Conservation (phyloP, 2,113 vertebrate species). For the Anoplopoma fimbria region DNA sequence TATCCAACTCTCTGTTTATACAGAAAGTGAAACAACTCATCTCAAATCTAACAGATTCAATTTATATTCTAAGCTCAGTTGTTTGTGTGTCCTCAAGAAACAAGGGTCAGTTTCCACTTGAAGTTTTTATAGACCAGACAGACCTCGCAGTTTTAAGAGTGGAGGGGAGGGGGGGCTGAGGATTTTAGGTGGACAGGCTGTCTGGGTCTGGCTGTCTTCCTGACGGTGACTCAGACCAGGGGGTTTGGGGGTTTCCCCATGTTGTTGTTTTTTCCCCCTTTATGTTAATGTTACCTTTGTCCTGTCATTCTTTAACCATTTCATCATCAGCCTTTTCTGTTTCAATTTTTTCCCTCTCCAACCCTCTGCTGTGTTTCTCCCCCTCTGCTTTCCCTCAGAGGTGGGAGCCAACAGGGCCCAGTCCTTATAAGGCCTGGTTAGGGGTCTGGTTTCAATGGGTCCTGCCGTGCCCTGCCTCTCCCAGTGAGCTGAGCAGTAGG, state of each 20-base stretch:
- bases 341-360: conserved; percentile 13
- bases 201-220: conserved; percentile 75
- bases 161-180: conserved; percentile 6
- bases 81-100: conserved; percentile 8
- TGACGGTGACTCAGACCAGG: conserved; percentile 61
- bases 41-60: background rate
- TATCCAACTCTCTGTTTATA: background rate
- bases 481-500: conserved; percentile 46
- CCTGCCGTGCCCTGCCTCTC: conserved; percentile 42
- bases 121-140: conserved; percentile 48
- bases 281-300: conserved; percentile 31
- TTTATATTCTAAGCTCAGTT: background rate
- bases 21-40: conserved; percentile 2
- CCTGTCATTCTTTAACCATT: conserved; percentile 43
- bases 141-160: conserved; percentile 44
- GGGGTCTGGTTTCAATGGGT: conserved; percentile 64
- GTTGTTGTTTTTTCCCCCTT: conserved; percentile 11
- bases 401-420: conserved; percentile 17
- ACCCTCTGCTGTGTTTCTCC: background rate
- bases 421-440: conserved; percentile 71
- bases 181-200: conserved; percentile 47
- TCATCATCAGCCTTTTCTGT: conserved; percentile 1
- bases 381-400: conserved; percentile 31
- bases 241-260: conserved; percentile 57
- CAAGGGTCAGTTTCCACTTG: conserved; percentile 26